Base-by-base conservation (phyloP, 2,797 vertebrate genomes). In the Scomberomorus guttatus region DNA sequence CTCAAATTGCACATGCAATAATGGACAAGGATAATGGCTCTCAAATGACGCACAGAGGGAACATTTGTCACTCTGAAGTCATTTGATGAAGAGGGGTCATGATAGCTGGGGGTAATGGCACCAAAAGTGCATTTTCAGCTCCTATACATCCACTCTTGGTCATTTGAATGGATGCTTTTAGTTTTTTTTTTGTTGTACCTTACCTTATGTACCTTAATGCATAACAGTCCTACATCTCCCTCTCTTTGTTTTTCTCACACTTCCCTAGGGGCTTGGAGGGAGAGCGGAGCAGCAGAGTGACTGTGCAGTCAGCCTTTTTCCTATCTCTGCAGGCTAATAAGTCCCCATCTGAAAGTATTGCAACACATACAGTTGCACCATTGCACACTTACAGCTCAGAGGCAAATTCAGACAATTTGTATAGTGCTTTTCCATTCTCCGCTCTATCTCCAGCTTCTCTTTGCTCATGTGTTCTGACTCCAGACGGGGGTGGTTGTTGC, bases 41-140 rank as follows among this genome's bases (percentile, higher is more conserved):
- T 89, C 42, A 77, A 90, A 92, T 85, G 90, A 88, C 18, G 50
- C 82, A 86, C 73, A 72, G 64, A 74, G 77, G 75, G 81, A 88
- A 85, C 84, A 90, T 89, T 90, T 87, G 86, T 83, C 86, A 81
- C 86, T 77, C 46, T 70, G 75, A 87, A 83, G 77, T 84, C 79
- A 87, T 90, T 93, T 90, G 77, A 90, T 80, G 77, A 89, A 90
- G 84, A 91, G 80, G 82, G 90, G 90, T 90, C 84, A 74, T 76
- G 83, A 78, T 79, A 77, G 85, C 84, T 61, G 39, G 63, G 71
- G 84, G 78, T 90, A 89, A 92, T 90, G 87, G 87, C 75, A 78
- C 11, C 71, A 61, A 64, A 87, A 82, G 84, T 81, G 79, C 77
- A 81, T 86, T 90, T 90, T 71, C 84, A 80, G 84, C 78, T 83